Base-by-base conservation (phyloP, 2,888 invertebrate genomes). In the Priocnemis perturbator region DNA sequence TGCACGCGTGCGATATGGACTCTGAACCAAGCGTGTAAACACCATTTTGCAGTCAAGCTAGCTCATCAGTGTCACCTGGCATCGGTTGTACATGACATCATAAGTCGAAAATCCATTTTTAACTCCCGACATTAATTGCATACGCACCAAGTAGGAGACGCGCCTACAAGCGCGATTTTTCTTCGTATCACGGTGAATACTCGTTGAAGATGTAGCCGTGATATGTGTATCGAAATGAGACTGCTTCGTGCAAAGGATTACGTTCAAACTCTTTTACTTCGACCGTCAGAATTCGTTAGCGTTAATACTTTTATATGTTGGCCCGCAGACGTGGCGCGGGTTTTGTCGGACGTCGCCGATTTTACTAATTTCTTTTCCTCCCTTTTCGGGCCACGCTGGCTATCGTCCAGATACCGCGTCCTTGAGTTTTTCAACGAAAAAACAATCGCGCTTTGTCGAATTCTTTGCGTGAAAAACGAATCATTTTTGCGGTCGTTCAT, bases 11-110 rank as follows among this genome's bases (percentile, higher is more conserved):
- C 37, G 37, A 37, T 7, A 11, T 1, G 37, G 4, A 9, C 37
- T 37, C 37, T 37, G 37, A 60, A 60, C 26, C 30, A 60, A 50
- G 4, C 19, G 52, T 75, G 71, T 77, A 75, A 81, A 81, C 77
- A 77, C 74, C 75, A 77, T 67, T 73, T 76, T 79, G 83, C 78
- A 77, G 72, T 74, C 78, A 74, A 80, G 76, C 76, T 74, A 77
- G 77, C 81, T 82, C 81, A 77, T 79, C 76, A 77, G 77, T 72
- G 80, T 83, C 83, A 81, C 76, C 82, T 81, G 81, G 72, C 71
- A 74, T 72, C 63, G 37, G 44, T 62, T 62, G 71, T 72, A 64
- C 52, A 69, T 66, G 71, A 59, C 64, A 71, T 60, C 9, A 47
- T 30, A 15, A 17, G 9, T 37, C 37, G 37, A 21, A 7, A 19